phyloP scores from a whole-genome alignment of 1,140 invertebrate species.

The Drosophila tani region DNA sequence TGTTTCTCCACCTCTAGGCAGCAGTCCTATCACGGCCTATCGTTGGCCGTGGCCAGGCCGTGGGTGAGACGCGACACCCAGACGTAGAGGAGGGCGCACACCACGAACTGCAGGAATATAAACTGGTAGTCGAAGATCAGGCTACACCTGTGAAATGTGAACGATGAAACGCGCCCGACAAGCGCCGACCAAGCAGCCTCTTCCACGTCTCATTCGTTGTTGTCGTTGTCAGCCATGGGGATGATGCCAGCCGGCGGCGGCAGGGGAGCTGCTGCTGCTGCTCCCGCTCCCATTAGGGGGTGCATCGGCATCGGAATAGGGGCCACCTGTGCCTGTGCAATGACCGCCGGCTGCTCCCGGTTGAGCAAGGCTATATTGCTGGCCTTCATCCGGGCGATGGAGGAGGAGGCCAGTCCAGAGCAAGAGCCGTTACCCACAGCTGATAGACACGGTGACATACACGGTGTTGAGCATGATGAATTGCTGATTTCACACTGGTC shows the following conservation, averaged over 20 bases:
- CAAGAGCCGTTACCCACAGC: slow-evolving; percentile 82
- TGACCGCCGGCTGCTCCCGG: slow-evolving; percentile 84
- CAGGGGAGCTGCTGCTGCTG: slow-evolving; percentile 13
- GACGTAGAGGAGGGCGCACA: slow-evolving; percentile 70
- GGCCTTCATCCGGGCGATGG: slow-evolving; percentile 89
- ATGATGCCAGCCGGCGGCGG: slow-evolving; percentile 28
- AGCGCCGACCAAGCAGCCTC: slow-evolving; percentile 75
- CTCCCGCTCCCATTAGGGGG: background rate
- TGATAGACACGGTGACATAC: slow-evolving; percentile 92
- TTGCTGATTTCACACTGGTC: slow-evolving; percentile 97
- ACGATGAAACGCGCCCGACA: slow-evolving; percentile 81
- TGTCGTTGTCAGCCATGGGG: slow-evolving; percentile 53
- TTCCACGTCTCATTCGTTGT: slow-evolving; percentile 84
- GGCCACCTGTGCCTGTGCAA: slow-evolving; percentile 17
- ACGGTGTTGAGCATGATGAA: slow-evolving; percentile 93
- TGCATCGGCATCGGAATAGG: background rate
- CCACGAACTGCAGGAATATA: slow-evolving; percentile 77
- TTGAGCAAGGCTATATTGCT: slow-evolving; percentile 91
- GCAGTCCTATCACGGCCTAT: slow-evolving; percentile 38
- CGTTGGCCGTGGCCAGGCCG: slow-evolving; percentile 6
- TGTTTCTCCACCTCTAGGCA: too few relatives aligned
- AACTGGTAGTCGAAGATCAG: slow-evolving; percentile 71
- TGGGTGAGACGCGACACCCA: slow-evolving; percentile 53
- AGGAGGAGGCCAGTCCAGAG: slow-evolving; percentile 84
- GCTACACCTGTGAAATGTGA: slow-evolving; percentile 71